phyloP scores from a whole-genome alignment of 2,888 invertebrate genomes.

The Drosophila formosana region DNA sequence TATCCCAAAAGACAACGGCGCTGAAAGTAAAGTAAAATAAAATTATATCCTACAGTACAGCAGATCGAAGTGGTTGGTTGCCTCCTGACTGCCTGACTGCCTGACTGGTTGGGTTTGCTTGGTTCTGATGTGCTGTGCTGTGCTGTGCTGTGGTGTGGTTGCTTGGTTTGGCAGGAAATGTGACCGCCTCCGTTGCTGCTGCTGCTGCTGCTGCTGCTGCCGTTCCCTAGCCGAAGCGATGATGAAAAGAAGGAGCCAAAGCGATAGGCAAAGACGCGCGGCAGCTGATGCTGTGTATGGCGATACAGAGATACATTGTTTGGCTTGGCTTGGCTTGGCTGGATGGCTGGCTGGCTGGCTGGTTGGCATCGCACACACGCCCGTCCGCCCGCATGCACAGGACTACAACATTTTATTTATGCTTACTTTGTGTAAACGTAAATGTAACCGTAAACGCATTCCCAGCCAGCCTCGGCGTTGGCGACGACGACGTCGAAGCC shows the following conservation, averaged over 20 bases:
- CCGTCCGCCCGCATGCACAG: conserved; percentile 26
- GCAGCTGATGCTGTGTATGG: conserved; percentile 24
- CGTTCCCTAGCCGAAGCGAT: neutral
- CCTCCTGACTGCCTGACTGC: conserved; percentile 19
- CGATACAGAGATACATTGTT: conserved; percentile 66
- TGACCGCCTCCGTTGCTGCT: conserved; percentile 56
- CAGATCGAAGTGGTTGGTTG: conserved; percentile 64
- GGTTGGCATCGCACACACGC: neutral
- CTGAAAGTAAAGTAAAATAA: conserved; percentile 78
- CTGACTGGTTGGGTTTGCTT: conserved; percentile 18
- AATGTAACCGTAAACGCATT: conserved; percentile 71
- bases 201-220: conserved; percentile 4
- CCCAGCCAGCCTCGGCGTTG: conserved; percentile 27
- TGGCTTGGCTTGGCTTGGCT: conserved; percentile 36
- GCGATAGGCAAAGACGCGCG: conserved; percentile 37
- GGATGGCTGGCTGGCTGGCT: too few relatives aligned
- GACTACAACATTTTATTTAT: conserved; percentile 73
- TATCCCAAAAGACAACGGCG: conserved; percentile 80
- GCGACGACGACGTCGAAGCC: conserved; percentile 8
- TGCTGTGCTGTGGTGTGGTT: conserved; percentile 24
- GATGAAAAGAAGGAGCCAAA: conserved; percentile 39
- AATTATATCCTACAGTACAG: conserved; percentile 66
- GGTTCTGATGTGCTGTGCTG: too few relatives aligned
- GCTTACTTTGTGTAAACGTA: conserved; percentile 79
- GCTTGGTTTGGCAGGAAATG: conserved; percentile 54